Evolutionary conservation across 2,797 vertebrate genomes (phyloP).

Genomic region (Eurystomus glaucurus): DNA sequence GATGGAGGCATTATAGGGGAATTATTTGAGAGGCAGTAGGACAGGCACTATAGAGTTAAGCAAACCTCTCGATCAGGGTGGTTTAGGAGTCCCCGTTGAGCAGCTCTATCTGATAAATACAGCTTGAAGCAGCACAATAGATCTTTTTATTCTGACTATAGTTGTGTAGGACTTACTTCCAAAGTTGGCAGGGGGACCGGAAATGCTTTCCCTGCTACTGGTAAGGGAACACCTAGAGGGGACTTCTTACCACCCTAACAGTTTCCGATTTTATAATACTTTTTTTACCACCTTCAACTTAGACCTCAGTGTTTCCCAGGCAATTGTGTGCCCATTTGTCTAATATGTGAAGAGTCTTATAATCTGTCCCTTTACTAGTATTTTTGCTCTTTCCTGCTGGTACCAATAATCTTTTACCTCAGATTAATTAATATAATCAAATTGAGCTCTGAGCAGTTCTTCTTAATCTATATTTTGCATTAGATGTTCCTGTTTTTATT

Average conservation of each 20-base stretch:
- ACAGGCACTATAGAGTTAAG: not conserved
- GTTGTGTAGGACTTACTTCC: not conserved
- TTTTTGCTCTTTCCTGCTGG: not conserved
- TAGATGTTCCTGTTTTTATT: not conserved
- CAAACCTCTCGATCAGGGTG: not conserved
- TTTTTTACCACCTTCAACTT: not conserved
- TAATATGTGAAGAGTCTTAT: not conserved
- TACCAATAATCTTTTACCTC: not conserved
- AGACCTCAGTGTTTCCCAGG: not conserved
- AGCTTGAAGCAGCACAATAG: not conserved
- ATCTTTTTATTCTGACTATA: not conserved
- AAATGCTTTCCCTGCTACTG: not conserved
- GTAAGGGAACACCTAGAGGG: not conserved
- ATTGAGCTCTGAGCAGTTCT: not conserved
- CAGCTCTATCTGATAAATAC: not conserved
- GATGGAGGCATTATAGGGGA: rapidly evolving
- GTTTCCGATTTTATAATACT: not conserved
- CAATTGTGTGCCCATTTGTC: not conserved
- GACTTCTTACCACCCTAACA: not conserved
- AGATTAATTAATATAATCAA: not conserved
- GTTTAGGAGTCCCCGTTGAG: not conserved
- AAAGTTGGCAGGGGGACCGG: not conserved
- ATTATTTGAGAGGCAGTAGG: not conserved
- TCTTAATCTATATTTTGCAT: not conserved
- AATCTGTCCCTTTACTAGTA: not conserved